Evolutionary conservation across 2,113 vertebrate genomes (phyloP), one percentile per base, ranked within the genome.

Genomic region (Phalacrocorax aristotelis): DNA sequence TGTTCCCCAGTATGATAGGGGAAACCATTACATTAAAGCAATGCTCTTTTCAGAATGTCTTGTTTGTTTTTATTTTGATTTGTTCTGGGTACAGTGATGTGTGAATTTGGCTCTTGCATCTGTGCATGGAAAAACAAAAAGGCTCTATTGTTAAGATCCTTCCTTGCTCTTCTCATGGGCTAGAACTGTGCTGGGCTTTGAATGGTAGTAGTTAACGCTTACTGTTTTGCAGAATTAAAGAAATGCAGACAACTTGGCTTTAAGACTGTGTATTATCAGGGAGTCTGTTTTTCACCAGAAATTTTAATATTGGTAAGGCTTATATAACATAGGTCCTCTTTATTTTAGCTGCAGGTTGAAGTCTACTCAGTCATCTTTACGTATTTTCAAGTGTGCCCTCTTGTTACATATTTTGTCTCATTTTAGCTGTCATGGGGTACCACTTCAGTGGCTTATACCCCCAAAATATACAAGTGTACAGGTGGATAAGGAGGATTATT

Each of bases 111-210:
- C 78, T 72, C 40, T 91, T 34, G 27, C 15, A 65, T 94, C 85
- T 90, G 74, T 72, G 21, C 66, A 49, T 76, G 22, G 44, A 11
- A 4, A 2, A 7, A 4, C 27, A 57, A 57, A 96, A 94, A 82
- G 85, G 25, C 52, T 87, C 52, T 38, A 15, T 95, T 96, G 83
- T 91, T 91, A 49, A 69, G 60, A 44, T 54, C 11, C 20, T 90
- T 77, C 30, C 15, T 88, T 93, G 76, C 20, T 55, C 22, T 81
- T 90, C 23, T 93, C 9, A 3, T 46, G 27, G 62, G n/a, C 40
- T 90, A 58, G 51, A 61, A 25, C 42, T 69, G 89, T 91, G 87
- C 81, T 90, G 96, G 61, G 74, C 83, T 89, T 95, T 89, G 83
- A 87, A 61, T 89, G 64, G 79, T 69, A 60, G 83, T 64, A 20